Evolutionary conservation across 2,113 vertebrate genomes (phyloP), one percentile per base, ranked within the genome.

Genomic region (Clarias gariepinus): DNA sequence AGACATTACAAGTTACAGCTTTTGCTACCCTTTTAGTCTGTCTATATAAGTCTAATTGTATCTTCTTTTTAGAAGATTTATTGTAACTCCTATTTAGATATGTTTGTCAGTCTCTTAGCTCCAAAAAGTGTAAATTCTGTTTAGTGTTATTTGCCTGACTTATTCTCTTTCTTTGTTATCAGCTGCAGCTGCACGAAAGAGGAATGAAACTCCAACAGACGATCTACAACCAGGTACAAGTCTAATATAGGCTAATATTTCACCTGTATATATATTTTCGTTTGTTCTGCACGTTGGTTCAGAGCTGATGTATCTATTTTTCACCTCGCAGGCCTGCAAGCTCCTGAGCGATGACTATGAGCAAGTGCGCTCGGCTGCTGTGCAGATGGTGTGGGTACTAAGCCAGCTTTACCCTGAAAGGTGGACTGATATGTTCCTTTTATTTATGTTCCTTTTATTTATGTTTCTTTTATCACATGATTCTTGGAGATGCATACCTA

Each of bases 361-460:
- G 89, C 98, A 99, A 94, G 98, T 99, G 4, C 98, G 98, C n/a
- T 99, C 98, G 11, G 97, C 96, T 6, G 97, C 98, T 0, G 97
- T 99, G 30, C 97, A 98, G 93, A 96, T 99, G 9, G 97, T 97
- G 30, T 99, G 97, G 97, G 97, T 99, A 81, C 94, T 99, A 74
- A 99, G 98, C 80, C 97, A 99, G 11, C 95, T 98, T 4, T 99
- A 98, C 89, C 96, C 98, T 16, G 98, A 99, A 87, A 99, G 98
- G 98, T 99, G 87, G 0, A 87, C 23, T 36, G 9, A 28, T 30
- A 23, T 64, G 61, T 60, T 80, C 21, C 19, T 57, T 82, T 16
- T 4, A 52, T 11, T n/a, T 30, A 23, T 64, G 61, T 60, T 80
- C 21, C 19, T 57, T 82, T 16, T 4, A 52, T 11, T n/a, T n/a